Evolutionary conservation across 2,113 vertebrate genomes (phyloP), one percentile per base, ranked within the genome.

Genomic region (Dissostichus mawsoni): DNA sequence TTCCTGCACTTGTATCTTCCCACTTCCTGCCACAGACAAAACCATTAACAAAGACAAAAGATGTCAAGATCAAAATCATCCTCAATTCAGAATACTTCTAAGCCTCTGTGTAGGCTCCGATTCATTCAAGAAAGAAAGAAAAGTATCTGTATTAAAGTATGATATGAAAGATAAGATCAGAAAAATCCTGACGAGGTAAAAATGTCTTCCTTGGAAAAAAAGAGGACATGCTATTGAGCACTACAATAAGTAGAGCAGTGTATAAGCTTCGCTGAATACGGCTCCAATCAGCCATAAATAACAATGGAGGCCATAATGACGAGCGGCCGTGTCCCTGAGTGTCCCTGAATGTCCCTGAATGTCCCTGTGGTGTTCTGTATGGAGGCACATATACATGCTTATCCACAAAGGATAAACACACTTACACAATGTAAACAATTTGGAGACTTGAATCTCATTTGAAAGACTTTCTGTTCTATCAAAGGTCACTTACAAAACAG

Each of bases 221-320:
- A 52, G 3, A 50, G 36, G 25, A 65, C 17, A 20, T 17, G 50
- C 20, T 53, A 3, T 8, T 62, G 56, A 75, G 67, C 56, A 47
- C 33, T 11, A 36, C 44, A 20, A 50, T 20, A 64, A 76, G 41
- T 16, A 47, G 50, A 55, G 66, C 70, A 48, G 25, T 5, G 57
- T 25, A 11, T 23, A 11, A 73, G 69, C 71, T 23, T 41, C 1
- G 11, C 33, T 74, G 33, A 73, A 73, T 61, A 25, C 12, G 44
- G 59, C 36, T 55, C 53, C 23, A 25, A 41, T 72, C 62, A 72
- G 0, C 45, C 53, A 55, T 33, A 12, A 50, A 55, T 29, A 58
- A 56, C 17, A 72, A 55, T 57, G 55, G 44, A 72, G 36, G 17
- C 59, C 58, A 78, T 25, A 36, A 48, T 29, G 20, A 59, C 55